Evolutionary conservation across 1,140 invertebrate species (phyloP).

Genomic region (Halictus rubicundus): DNA sequence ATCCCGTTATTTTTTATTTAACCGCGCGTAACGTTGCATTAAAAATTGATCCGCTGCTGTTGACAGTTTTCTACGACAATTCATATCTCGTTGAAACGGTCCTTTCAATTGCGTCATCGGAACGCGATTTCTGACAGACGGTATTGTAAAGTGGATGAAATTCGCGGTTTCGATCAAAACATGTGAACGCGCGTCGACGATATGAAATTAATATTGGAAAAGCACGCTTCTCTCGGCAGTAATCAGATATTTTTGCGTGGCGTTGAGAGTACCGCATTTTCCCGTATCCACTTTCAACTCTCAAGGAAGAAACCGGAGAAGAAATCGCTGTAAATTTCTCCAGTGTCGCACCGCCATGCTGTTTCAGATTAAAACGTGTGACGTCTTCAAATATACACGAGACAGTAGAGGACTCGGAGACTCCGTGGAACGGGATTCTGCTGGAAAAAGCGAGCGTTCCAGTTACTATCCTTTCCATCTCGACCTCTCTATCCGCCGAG

Average conservation of each 20-base stretch:
- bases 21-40: neutral
- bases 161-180: no score
- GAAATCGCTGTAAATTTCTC: neutral
- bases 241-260: no score
- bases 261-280: no score
- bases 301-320: neutral
- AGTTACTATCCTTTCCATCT: neutral
- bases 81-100: neutral
- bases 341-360: neutral
- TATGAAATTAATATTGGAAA: no score
- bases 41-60: constrained; percentile 5
- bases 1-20: constrained; percentile 17
- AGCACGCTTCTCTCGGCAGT: no score
- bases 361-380: neutral
- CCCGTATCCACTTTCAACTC: no score
- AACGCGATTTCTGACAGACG: neutral
- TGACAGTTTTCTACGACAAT: neutral
- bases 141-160: neutral
- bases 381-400: constrained; percentile 38
- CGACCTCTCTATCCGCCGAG: constrained; percentile 6
- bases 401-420: constrained; percentile 3
- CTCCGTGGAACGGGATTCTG: constrained; percentile 19
- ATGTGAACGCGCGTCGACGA: neutral
- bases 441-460: neutral
- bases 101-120: neutral